Conservation (phyloP, 1,140 invertebrate genomes). For the Gonioctena quinquepunctata region DNA sequence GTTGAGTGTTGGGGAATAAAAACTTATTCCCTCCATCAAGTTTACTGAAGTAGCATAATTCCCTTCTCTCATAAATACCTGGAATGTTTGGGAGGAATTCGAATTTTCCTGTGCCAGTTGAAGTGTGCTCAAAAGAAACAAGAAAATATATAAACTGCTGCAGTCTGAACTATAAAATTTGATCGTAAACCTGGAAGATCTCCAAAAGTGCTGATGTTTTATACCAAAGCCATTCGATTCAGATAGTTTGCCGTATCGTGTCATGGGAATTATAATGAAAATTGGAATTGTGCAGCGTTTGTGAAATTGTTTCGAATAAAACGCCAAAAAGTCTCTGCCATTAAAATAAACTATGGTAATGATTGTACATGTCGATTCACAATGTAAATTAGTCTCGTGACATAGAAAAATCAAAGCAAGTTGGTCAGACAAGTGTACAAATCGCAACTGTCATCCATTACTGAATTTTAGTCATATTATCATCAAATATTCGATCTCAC, state of each 20-base stretch:
- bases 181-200: neutral
- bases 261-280: neutral
- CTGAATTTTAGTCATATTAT: too few species aligned
- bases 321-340: too few species aligned
- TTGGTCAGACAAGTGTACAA: too few species aligned
- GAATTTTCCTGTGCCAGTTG: neutral
- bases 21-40: neutral
- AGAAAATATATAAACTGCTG: neutral
- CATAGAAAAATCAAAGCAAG: too few species aligned
- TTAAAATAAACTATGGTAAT: too few species aligned
- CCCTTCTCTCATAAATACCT: neutral
- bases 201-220: slow-evolving; percentile 10
- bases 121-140: neutral
- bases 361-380: too few species aligned
- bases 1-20: neutral
- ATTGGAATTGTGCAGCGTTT: neutral
- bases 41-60: slow-evolving; percentile 1
- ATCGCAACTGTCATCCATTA: too few species aligned
- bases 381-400: too few species aligned
- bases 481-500: too few species aligned
- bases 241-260: neutral
- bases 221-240: slow-evolving; percentile 2
- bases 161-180: slow-evolving; percentile 9
- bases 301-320: neutral
- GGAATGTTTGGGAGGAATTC: neutral